Evolutionary conservation across 1,140 invertebrate species (phyloP).

Genomic region (Platyura marginata): DNA sequence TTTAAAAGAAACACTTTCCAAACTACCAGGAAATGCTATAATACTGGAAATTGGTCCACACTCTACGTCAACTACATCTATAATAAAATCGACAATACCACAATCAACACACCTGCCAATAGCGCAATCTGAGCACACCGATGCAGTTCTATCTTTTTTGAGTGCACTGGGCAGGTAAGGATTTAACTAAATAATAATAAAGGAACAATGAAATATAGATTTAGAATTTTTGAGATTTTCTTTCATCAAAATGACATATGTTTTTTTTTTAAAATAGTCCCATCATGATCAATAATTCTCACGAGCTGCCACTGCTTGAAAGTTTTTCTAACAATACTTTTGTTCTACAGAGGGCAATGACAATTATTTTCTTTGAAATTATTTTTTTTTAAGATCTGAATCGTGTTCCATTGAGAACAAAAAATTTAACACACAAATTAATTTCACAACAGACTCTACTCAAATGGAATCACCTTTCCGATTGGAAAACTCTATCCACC

Average conservation of each 20-base stretch:
- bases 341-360: too few relatives aligned
- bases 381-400: too few relatives aligned
- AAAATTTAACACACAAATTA: too few relatives aligned
- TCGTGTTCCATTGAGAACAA: too few relatives aligned
- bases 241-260: too few relatives aligned
- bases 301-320: too few relatives aligned
- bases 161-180: conserved; percentile 57
- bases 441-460: conserved; percentile 32
- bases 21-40: conserved; percentile 62
- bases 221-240: conserved; percentile 10
- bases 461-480: conserved; percentile 26
- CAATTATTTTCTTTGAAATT: too few relatives aligned
- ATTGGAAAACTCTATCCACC: conserved; percentile 36
- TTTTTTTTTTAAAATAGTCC: too few relatives aligned
- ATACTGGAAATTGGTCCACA: conserved; percentile 71
- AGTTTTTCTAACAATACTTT: too few relatives aligned
- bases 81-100: conserved; percentile 39
- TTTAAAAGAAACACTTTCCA: conserved; percentile 62
- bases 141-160: conserved; percentile 51
- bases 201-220: conserved; percentile 50
- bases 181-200: conserved; percentile 71
- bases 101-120: conserved; percentile 50
- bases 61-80: too few relatives aligned
- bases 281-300: too few relatives aligned
- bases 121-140: conserved; percentile 51